A percentile compares a stretch with the other conserved stretches of the same genome.
These are phyloP conservation scores for Hydrolagus colliei DNA, from an alignment of 2,797 vertebrate genomes.

Conservation along the genomic window DNA sequence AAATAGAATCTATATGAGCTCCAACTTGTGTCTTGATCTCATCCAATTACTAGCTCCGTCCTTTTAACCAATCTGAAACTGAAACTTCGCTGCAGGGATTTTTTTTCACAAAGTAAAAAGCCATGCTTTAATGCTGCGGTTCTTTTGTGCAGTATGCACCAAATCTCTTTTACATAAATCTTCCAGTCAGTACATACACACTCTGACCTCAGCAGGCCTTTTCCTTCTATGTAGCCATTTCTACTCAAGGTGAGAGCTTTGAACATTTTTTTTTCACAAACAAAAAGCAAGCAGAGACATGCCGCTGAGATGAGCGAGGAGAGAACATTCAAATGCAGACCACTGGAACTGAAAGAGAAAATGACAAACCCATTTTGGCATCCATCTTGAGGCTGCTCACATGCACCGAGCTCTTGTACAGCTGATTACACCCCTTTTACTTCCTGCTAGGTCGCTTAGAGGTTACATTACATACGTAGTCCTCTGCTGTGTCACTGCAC, in stretches of 20 bases:
- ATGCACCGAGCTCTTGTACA: conserved; percentile 43
- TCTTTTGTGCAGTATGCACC: not conserved
- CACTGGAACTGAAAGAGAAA: conserved; percentile 18
- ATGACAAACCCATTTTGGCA: conserved; percentile 74
- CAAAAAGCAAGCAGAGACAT: not conserved
- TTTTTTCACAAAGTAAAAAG: not conserved
- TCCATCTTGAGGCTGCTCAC: conserved; percentile 73
- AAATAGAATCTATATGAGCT: conserved; percentile 65
- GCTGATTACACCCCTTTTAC: conserved; percentile 42
- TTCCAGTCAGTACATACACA: not conserved
- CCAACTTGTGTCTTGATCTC: conserved; percentile 52
- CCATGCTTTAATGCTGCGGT: not conserved
- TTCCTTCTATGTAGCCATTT: not conserved
- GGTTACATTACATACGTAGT: conserved; percentile 42
- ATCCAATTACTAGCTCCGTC: conserved; percentile 50
- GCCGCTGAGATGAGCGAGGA: not conserved
- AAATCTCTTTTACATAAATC: conserved; percentile 3
- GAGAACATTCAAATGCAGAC: not conserved
- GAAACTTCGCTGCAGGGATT: conserved; percentile 12
- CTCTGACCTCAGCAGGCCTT: conserved; percentile 18
- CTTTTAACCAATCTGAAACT: conserved; percentile 38
- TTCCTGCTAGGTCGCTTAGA: conserved; percentile 50
- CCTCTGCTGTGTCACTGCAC: conserved; percentile 35
- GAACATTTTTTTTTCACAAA: not conserved
- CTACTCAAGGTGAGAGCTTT: not conserved